Percentiles rank a stretch among this genome's conserved stretches.
phyloP scores from a whole-genome alignment of 2,113 vertebrate genomes.

The Tapirus terrestris region DNA sequence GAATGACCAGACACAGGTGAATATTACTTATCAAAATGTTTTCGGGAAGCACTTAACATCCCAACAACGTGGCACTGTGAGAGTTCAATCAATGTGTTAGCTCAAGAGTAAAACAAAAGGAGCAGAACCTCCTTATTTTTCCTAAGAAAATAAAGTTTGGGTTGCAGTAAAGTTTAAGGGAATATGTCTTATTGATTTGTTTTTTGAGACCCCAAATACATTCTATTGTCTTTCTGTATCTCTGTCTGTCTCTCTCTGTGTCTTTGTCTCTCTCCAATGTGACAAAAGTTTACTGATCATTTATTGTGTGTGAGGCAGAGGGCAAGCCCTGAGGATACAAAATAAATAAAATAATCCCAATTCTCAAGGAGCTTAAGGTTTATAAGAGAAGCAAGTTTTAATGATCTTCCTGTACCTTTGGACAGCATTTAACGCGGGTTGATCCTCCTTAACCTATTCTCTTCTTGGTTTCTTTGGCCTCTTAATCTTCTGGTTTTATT shows the following conservation, averaged over 20 bases:
- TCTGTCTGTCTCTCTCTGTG: not conserved
- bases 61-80: not conserved
- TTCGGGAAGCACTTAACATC: not conserved
- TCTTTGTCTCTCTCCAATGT: not conserved
- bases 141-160: not conserved
- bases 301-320: not conserved
- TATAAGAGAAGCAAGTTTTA: not conserved
- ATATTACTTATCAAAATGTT: slow-evolving; percentile 21
- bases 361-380: not conserved
- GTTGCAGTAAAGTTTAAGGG: slow-evolving; percentile 20
- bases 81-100: not conserved
- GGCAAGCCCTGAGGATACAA: not conserved
- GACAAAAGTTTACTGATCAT: not conserved
- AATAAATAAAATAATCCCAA: not conserved
- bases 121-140: not conserved
- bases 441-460: not conserved
- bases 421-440: not conserved
- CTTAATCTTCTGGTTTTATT: not conserved
- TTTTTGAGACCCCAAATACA: not conserved
- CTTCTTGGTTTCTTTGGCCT: not conserved
- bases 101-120: not conserved
- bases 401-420: not conserved
- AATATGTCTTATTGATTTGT: not conserved
- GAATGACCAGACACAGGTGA: slow-evolving; percentile 23
- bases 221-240: not conserved